A percentile compares a stretch with the other conserved stretches of the same genome.
phyloP scores from a whole-genome alignment of 2,888 invertebrate genomes.

The Ectemnius continuus region DNA sequence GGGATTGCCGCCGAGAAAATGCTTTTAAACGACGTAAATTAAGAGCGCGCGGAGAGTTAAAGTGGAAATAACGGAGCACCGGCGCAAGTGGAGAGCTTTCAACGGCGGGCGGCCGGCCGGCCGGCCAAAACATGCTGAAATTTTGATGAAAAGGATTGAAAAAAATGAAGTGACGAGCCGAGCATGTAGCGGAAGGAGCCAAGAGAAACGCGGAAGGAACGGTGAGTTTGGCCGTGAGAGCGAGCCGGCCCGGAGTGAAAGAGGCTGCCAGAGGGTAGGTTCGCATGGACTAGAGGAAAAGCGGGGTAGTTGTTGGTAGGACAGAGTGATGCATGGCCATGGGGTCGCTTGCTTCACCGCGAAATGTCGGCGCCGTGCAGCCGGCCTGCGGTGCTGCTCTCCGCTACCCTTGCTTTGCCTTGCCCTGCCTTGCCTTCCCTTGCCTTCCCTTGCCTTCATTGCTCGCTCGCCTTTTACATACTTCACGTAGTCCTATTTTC shows the following conservation, averaged over 20 bases:
- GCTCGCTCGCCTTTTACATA: constrained; percentile 62
- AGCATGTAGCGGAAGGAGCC: constrained; percentile 29
- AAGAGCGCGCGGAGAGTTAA: no score
- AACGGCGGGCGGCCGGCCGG: background rate
- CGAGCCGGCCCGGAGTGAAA: constrained; percentile 33
- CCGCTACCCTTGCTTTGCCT: constrained; percentile 52
- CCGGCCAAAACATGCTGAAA: constrained; percentile 21
- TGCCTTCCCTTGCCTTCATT: constrained; percentile 52
- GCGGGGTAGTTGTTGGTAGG: constrained; percentile 67
- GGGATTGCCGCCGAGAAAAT: constrained; percentile 23
- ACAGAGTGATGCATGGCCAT: constrained; percentile 72
- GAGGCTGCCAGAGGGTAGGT: constrained; percentile 44
- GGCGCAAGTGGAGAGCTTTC: background rate
- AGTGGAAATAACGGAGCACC: background rate
- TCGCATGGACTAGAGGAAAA: constrained; percentile 49
- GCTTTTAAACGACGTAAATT: background rate
- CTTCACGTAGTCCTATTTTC: constrained; percentile 35
- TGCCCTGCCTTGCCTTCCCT: constrained; percentile 48
- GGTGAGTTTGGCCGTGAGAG: constrained; percentile 35
- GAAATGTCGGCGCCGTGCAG: constrained; percentile 71
- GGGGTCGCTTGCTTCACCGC: constrained; percentile 70
- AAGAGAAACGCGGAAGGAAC: constrained; percentile 39
- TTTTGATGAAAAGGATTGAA: constrained; percentile 18
- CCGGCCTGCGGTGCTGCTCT: constrained; percentile 51
- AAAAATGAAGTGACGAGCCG: constrained; percentile 20